Percentiles rank a stretch among this genome's conserved stretches.
phyloP scores from a whole-genome alignment of 2,888 invertebrate genomes.

The Acrobasis suavella region DNA sequence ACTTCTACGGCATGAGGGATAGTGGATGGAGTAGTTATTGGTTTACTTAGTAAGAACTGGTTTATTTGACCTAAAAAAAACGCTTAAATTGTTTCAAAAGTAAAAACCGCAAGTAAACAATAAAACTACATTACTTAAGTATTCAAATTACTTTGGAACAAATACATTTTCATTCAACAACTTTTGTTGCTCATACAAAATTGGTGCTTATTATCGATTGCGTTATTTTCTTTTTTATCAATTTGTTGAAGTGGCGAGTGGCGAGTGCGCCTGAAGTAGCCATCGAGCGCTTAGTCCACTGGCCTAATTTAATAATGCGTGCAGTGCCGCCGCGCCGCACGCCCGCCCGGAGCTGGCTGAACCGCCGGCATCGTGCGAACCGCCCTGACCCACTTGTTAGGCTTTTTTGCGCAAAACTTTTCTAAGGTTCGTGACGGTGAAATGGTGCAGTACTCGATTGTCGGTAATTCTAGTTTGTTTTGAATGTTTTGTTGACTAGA shows the following conservation, averaged over 20 bases:
- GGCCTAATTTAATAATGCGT: conserved; percentile 68
- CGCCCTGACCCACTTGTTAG: conserved; percentile 66
- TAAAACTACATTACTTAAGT: background rate
- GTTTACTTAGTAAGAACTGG: too few relatives aligned
- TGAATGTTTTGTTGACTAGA: conserved; percentile 46
- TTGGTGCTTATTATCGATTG: conserved; percentile 7
- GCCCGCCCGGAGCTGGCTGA: conserved; percentile 15
- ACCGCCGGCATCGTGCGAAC: conserved; percentile 62
- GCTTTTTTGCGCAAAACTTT: conserved; percentile 67
- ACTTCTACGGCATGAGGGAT: too few relatives aligned
- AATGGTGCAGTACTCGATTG: conserved; percentile 67
- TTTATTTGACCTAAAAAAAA: background rate
- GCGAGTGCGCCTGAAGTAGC: conserved; percentile 42
- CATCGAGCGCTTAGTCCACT: conserved; percentile 39
- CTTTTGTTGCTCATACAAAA: conserved; percentile 16
- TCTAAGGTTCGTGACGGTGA: conserved; percentile 73
- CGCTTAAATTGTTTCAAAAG: background rate
- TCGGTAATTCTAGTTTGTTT: conserved; percentile 59
- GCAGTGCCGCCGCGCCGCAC: conserved; percentile 36
- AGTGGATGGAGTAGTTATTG: too few relatives aligned
- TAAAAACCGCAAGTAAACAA: background rate
- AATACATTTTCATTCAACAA: conserved; percentile 12
- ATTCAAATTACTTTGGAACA: conserved; percentile 10
- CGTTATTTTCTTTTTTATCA: conserved; percentile 43
- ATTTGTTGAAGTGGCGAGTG: conserved; percentile 58